Conservation (phyloP, 53 echinoderm and acorn worm species). For the Patiria pectinifera region DNA sequence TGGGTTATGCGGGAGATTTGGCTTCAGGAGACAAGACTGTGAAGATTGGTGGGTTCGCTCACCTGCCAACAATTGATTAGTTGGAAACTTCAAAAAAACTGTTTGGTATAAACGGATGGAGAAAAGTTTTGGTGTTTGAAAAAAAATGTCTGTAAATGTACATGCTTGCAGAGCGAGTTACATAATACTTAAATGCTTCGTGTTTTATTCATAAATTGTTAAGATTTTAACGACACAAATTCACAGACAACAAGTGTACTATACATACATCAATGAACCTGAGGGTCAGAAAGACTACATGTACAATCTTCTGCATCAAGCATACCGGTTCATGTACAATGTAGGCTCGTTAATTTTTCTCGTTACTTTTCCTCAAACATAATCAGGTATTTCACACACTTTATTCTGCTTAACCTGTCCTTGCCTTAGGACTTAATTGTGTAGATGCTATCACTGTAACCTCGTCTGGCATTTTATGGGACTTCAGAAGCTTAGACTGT, state of each 20-base stretch:
- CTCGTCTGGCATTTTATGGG: background rate
- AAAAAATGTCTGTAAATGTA: no score
- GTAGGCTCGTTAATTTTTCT: background rate
- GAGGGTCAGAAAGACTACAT: no score
- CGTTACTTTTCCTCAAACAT: background rate
- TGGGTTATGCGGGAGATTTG: background rate
- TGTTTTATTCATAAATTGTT: no score
- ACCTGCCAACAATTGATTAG: background rate
- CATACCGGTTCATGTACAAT: background rate
- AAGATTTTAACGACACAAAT: no score
- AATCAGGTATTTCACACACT: background rate
- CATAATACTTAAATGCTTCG: no score
- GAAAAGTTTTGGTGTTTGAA: no score
- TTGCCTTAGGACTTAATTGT: background rate
- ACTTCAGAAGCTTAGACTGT: background rate
- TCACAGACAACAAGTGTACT: no score
- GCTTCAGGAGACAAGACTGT: background rate
- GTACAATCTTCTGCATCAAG: background rate
- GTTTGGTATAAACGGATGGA: background rate
- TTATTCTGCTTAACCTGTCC: background rate
- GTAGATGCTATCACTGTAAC: background rate
- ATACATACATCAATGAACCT: no score
- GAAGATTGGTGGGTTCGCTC: background rate
- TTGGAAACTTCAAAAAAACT: constrained; percentile 7
- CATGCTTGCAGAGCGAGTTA: no score